A percentile compares a stretch with the other conserved stretches of the same genome.
These are phyloP conservation scores for Phenganax subtilis DNA, from an alignment of 92 coral and sea anemone species.

Conservation along the genomic window DNA sequence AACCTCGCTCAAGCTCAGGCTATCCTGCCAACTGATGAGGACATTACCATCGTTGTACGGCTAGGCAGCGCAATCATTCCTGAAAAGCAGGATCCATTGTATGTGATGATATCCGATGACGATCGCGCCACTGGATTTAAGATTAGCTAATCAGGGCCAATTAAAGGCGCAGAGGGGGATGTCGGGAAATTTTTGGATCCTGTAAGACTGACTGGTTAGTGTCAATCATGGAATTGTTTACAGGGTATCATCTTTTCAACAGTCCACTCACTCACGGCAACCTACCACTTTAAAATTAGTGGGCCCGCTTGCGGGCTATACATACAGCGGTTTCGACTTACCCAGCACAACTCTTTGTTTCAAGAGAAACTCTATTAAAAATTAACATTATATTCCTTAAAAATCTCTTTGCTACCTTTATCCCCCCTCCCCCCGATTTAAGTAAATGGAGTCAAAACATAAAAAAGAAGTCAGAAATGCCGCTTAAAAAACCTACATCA, in stretches of 20 bases:
- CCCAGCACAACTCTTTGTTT: too few species aligned
- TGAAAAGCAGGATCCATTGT: slow-evolving; percentile 18
- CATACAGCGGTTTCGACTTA: too few species aligned
- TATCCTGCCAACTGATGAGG: background rate
- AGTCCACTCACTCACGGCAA: background rate
- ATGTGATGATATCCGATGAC: slow-evolving; percentile 26
- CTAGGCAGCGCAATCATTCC: slow-evolving; percentile 25
- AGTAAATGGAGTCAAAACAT: too few species aligned
- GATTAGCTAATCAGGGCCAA: slow-evolving; percentile 26
- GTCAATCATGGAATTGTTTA: background rate
- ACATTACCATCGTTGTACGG: slow-evolving; percentile 2
- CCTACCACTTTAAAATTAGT: too few species aligned
- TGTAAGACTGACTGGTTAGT: background rate
- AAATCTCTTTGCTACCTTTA: too few species aligned
- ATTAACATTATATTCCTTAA: too few species aligned
- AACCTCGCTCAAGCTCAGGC: background rate
- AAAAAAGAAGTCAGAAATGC: too few species aligned
- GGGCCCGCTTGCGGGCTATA: too few species aligned
- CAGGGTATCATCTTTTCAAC: background rate
- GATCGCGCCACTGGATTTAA: slow-evolving; percentile 17
- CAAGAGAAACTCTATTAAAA: too few species aligned
- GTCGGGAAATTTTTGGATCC: slow-evolving; percentile 8
- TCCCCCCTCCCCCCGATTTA: too few species aligned
- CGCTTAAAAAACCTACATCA: too few species aligned
- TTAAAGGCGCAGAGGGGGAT: slow-evolving; percentile 25